phyloP scores from a whole-genome alignment of 2,888 invertebrate genomes.

The Vesta saturnalis region DNA sequence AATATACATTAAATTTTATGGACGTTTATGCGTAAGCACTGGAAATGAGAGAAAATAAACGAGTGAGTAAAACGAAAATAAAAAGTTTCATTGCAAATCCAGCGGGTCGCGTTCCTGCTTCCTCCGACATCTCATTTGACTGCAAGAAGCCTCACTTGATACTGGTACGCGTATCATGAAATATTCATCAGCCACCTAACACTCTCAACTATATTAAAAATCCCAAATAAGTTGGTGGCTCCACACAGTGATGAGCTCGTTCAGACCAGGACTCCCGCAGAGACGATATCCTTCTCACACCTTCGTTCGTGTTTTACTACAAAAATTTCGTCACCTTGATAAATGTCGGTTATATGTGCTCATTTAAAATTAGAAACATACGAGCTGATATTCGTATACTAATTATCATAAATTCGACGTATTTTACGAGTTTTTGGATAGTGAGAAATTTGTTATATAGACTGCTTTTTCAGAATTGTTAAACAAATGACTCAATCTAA shows the following conservation, averaged over 20 bases:
- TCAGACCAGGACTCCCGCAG: conserved; percentile 52
- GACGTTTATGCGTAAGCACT: conserved; percentile 59
- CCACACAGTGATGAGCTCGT: conserved; percentile 49
- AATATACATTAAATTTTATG: conserved; percentile 61
- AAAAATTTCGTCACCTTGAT: conserved; percentile 41
- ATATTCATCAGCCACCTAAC: conserved; percentile 63
- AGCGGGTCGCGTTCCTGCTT: conserved; percentile 55
- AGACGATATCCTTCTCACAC: conserved; percentile 50
- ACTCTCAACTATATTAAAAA: conserved; percentile 64
- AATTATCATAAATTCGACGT: conserved; percentile 27
- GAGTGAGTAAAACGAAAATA: conserved; percentile 58
- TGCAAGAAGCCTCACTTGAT: conserved; percentile 57
- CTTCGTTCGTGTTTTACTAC: conserved; percentile 40
- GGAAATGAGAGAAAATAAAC: conserved; percentile 58
- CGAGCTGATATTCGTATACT: conserved; percentile 15
- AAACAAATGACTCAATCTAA: conserved; percentile 28
- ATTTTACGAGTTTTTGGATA: conserved; percentile 14
- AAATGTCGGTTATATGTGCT: conserved; percentile 20
- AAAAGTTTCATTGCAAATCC: conserved; percentile 59
- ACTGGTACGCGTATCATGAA: conserved; percentile 62
- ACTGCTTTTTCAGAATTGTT: conserved; percentile 9
- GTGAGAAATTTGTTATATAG: background rate
- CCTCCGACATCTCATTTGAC: conserved; percentile 59
- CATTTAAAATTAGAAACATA: conserved; percentile 26
- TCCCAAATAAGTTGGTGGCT: conserved; percentile 60